phyloP scores from a whole-genome alignment of 2,888 invertebrate genomes.

The Macroteleia sp. region DNA sequence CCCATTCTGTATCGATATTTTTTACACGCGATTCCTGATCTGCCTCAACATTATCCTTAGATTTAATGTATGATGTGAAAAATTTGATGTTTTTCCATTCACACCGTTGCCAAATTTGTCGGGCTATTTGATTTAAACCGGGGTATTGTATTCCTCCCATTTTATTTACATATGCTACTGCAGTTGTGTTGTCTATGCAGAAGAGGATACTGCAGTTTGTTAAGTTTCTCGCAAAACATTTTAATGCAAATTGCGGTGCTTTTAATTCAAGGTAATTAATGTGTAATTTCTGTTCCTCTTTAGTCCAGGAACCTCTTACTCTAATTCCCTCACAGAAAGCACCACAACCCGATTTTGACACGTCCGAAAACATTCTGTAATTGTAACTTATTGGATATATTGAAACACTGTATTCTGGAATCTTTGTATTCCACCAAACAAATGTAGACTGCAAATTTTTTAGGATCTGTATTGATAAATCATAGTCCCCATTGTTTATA shows the following conservation, averaged over 20 bases:
- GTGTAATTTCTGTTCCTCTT: constrained; percentile 18
- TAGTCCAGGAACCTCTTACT: constrained; percentile 32
- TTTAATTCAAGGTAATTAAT: constrained; percentile 54
- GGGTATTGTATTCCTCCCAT: constrained; percentile 46
- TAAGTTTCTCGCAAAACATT: constrained; percentile 43
- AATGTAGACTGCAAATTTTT: background rate
- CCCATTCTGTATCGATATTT: constrained; percentile 29
- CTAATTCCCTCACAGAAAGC: constrained; percentile 2
- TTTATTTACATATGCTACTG: too few relatives aligned
- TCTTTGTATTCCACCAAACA: background rate
- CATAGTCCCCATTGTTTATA: constrained; percentile 9
- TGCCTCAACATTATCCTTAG: constrained; percentile 5
- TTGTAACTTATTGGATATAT: constrained; percentile 26
- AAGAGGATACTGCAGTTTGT: constrained; percentile 35
- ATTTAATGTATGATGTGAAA: constrained; percentile 42
- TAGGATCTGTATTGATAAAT: background rate
- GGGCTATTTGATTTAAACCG: constrained; percentile 25
- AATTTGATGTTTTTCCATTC: constrained; percentile 31
- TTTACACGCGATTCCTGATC: constrained; percentile 32
- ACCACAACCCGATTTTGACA: constrained; percentile 50
- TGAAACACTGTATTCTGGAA: too few relatives aligned
- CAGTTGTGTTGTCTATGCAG: constrained; percentile 48
- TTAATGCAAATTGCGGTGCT: constrained; percentile 37
- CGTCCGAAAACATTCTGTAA: constrained; percentile 46
- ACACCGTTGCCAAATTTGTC: constrained; percentile 49